Evolutionary conservation across 2,113 vertebrate species (phyloP).

Genomic region (Heptranchias perlo): DNA sequence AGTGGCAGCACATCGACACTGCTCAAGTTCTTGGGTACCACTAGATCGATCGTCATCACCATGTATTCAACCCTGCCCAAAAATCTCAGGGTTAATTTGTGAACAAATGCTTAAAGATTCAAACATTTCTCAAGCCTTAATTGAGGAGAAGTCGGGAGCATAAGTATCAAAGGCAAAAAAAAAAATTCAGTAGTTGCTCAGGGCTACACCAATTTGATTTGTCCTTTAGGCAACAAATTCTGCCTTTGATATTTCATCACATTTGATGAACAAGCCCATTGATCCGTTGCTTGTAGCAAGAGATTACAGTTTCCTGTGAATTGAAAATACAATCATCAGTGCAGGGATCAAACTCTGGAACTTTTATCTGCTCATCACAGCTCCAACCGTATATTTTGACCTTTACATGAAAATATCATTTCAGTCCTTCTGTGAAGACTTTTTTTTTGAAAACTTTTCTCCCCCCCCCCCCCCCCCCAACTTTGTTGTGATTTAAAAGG

Average conservation of each 20-base stretch:
- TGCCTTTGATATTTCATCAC: constrained; percentile 8
- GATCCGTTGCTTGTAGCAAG: constrained; percentile 26
- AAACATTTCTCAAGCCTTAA: background rate
- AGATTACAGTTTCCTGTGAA: constrained; percentile 12
- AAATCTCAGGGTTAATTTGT: background rate
- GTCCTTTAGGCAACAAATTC: background rate
- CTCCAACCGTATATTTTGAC: background rate
- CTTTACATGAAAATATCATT: background rate
- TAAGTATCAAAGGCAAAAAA: background rate
- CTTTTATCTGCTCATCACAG: background rate
- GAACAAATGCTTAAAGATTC: background rate
- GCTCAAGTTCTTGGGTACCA: too few relatives aligned
- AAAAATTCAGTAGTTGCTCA: background rate
- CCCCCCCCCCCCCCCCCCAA: too few relatives aligned
- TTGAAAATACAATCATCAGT: background rate
- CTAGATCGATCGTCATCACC: too few relatives aligned
- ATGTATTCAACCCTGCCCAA: too few relatives aligned
- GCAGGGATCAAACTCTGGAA: background rate
- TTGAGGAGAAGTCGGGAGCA: background rate
- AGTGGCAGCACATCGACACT: too few relatives aligned
- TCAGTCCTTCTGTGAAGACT: background rate
- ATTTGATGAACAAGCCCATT: constrained; percentile 20
- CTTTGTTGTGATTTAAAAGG: background rate
- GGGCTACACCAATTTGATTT: background rate
- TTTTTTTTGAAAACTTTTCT: background rate